Evolutionary conservation across 2,113 vertebrate species (phyloP).

Genomic region (Amblyornis subalaris): DNA sequence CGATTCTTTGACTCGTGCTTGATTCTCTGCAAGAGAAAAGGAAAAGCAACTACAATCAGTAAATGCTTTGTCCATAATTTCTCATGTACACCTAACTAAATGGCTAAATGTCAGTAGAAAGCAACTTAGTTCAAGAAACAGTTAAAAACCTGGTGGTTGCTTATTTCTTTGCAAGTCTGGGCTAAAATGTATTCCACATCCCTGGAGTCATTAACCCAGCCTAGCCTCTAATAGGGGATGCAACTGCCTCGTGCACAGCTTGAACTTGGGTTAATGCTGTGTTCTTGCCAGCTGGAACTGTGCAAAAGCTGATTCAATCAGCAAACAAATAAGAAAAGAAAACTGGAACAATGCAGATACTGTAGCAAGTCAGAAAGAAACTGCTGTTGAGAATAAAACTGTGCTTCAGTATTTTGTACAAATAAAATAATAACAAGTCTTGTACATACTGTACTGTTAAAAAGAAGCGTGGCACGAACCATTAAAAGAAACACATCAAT

Average conservation of each 20-base stretch:
- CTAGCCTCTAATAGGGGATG: slow-evolving; percentile 29
- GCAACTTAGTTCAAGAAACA: neutral
- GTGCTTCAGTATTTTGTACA: neutral
- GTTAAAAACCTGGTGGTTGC: neutral
- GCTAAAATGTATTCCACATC: slow-evolving; percentile 62
- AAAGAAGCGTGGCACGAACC: neutral
- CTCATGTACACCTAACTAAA: neutral
- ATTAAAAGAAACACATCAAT: neutral
- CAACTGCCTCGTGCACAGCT: slow-evolving; percentile 62
- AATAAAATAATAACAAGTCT: neutral
- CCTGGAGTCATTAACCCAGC: slow-evolving; percentile 45
- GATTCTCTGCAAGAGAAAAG: slow-evolving; percentile 80
- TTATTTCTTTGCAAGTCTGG: slow-evolving; percentile 35
- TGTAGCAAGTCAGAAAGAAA: slow-evolving; percentile 53
- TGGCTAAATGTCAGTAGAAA: neutral
- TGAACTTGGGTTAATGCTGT: slow-evolving; percentile 62
- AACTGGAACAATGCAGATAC: slow-evolving; percentile 47
- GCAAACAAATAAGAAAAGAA: slow-evolving; percentile 63
- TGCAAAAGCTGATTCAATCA: slow-evolving; percentile 59
- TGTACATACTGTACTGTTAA: neutral
- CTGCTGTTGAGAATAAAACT: slow-evolving; percentile 14
- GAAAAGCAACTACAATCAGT: slow-evolving; percentile 20
- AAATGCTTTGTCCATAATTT: neutral
- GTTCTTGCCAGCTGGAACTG: slow-evolving; percentile 64
- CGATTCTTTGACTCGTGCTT: slow-evolving; percentile 88